A percentile compares a stretch with the other conserved stretches of the same genome.
These are phyloP conservation scores for Athalia rosae DNA, from an alignment of 2,888 invertebrate species.

Conservation along the genomic window DNA sequence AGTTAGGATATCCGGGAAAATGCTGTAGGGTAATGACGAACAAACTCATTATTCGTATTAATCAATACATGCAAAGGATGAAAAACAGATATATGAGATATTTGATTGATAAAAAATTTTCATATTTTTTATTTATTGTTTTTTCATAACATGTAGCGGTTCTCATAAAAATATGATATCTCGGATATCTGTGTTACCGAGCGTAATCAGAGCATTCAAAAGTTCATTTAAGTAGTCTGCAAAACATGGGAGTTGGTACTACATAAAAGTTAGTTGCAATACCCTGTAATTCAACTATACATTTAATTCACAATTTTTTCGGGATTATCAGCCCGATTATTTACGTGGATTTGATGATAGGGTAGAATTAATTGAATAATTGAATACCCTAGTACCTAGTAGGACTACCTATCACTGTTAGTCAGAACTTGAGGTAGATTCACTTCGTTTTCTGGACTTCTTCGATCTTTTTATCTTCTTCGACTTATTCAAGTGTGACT, in stretches of 20 bases:
- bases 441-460: slow-evolving; percentile 37
- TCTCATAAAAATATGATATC: slow-evolving; percentile 38
- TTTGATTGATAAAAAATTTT: not conserved
- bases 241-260: not conserved
- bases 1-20: too few species aligned
- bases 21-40: not conserved
- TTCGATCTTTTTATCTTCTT: slow-evolving; percentile 36
- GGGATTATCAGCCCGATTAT: slow-evolving; percentile 15
- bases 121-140: not conserved
- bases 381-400: slow-evolving; percentile 11
- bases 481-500: not conserved
- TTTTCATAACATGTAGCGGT: not conserved
- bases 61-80: not conserved
- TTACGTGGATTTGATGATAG: slow-evolving; percentile 1
- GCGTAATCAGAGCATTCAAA: not conserved
- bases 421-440: slow-evolving; percentile 41
- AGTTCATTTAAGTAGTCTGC: slow-evolving; percentile 4
- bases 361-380: slow-evolving; percentile 25
- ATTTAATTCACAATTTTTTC: slow-evolving; percentile 23
- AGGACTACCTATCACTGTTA: slow-evolving; percentile 1
- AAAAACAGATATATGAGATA: not conserved
- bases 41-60: not conserved
- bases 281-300: slow-evolving; percentile 12
- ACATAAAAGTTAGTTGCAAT: slow-evolving; percentile 3
- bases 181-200: slow-evolving; percentile 18